Percentiles rank a stretch among this genome's conserved stretches.
These are phyloP conservation scores for Psittacus erithacus DNA, from an alignment of 2,113 vertebrate species.

Conservation along the genomic window DNA sequence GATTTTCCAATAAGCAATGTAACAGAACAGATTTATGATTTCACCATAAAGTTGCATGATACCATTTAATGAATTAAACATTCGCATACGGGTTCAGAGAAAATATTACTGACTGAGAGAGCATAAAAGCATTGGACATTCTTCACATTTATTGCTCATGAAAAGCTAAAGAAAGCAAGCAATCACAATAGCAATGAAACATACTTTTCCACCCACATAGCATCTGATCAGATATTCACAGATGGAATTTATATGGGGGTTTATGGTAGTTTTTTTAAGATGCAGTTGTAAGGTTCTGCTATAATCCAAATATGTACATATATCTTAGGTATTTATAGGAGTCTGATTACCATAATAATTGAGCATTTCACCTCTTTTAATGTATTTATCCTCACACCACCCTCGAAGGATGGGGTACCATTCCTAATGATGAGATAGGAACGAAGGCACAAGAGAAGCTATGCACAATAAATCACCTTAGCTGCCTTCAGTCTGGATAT, in stretches of 20 bases:
- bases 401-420: neutral
- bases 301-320: constrained; percentile 38
- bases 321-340: constrained; percentile 32
- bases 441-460: neutral
- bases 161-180: constrained; percentile 68
- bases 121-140: constrained; percentile 27
- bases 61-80: constrained; percentile 74
- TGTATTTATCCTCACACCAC: constrained; percentile 29
- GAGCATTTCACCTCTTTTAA: constrained; percentile 25
- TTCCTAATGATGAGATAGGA: neutral
- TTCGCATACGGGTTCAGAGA: constrained; percentile 36
- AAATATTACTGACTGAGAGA: constrained; percentile 60
- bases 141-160: constrained; percentile 60
- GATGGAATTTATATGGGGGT: constrained; percentile 52
- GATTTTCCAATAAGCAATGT: constrained; percentile 48
- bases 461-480: neutral
- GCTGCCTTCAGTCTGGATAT: neutral
- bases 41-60: constrained; percentile 54
- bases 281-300: constrained; percentile 9
- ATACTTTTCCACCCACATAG: constrained; percentile 55
- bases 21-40: constrained; percentile 52
- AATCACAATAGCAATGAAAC: constrained; percentile 65
- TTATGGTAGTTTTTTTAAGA: constrained; percentile 30
- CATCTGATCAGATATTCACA: constrained; percentile 69
- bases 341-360: constrained; percentile 49